A percentile compares a stretch with the other conserved stretches of the same genome.
phyloP scores from a whole-genome alignment of 2,113 vertebrate species.

The Canis aureus region DNA sequence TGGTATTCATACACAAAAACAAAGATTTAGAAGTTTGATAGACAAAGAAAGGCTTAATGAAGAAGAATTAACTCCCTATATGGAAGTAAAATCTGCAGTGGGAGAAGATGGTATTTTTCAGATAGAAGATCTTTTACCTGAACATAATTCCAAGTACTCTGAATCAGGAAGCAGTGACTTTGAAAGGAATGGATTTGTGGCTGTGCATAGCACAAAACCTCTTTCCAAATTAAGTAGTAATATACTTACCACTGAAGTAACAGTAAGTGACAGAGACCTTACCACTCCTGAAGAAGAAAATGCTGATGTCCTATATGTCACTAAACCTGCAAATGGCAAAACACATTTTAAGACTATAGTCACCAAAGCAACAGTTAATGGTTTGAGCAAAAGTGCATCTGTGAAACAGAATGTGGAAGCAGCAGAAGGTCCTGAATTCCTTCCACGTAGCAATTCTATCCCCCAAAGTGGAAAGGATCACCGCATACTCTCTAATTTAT shows the following conservation, averaged over 20 bases:
- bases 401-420: not conserved
- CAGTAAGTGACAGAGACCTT: not conserved
- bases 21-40: not conserved
- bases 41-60: not conserved
- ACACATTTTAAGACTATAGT: not conserved
- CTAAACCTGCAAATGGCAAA: constrained; percentile 14
- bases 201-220: not conserved
- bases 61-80: not conserved
- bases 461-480: not conserved
- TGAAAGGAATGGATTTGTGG: not conserved
- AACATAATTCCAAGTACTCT: not conserved
- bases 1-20: not conserved
- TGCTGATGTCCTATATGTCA: not conserved
- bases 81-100: not conserved
- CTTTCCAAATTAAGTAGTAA: not conserved
- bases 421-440: not conserved
- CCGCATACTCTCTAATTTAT: not conserved
- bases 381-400: not conserved
- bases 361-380: not conserved
- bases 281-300: not conserved
- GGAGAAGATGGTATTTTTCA: not conserved
- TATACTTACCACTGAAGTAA: not conserved
- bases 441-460: not conserved
- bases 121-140: not conserved
- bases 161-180: not conserved